Base-by-base conservation (phyloP, 1,140 invertebrate genomes). In the Augochlora pura region DNA sequence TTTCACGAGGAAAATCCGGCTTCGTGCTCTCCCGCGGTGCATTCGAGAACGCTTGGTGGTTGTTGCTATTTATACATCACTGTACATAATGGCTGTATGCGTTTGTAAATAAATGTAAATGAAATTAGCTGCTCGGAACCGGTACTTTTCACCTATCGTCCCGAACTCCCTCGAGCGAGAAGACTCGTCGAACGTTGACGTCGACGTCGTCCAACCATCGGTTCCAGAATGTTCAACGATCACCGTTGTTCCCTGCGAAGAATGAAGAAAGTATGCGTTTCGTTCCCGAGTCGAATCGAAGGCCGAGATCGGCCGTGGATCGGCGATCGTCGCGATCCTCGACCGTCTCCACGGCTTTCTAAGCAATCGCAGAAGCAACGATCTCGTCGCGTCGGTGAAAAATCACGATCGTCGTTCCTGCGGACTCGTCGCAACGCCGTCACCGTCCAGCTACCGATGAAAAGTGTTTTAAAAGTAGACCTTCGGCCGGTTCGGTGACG, bases 391-490 rank as follows among this genome's bases (percentile, higher is more conserved):
- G n/a, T n/a, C n/a, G n/a, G 14, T 1, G 49, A 49, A 49, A 49
- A 49, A 18, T 42, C n/a, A n/a, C n/a, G n/a, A n/a, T n/a, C n/a
- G n/a, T n/a, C n/a, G n/a, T n/a, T n/a, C 32, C 32, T 32, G 32
- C 32, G 32, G 4, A 32, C 32, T 14, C 42, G 39, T 10, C 18
- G 49, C 16, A 66, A 38, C 62, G 39, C 59, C 10, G 70, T 21
- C 32, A 75, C 38, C 42, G 38, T 62, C 77, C 84, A 81, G 63
- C 42, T 85, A 39, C 68, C 46, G 21, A 63, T n/a, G 60, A 77
- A 77, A 71, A 81, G 77, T 65, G 23, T 46, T 69, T 66, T 32
- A 65, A 63, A 80, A 85, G 66, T 85, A 71, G 80, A 82, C 46
- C 76, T 86, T 78, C 38, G 27, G 18, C 32, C 74, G 72, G 72